Base-by-base conservation (phyloP, 2,113 vertebrate species). In the Macquaria australasica region DNA sequence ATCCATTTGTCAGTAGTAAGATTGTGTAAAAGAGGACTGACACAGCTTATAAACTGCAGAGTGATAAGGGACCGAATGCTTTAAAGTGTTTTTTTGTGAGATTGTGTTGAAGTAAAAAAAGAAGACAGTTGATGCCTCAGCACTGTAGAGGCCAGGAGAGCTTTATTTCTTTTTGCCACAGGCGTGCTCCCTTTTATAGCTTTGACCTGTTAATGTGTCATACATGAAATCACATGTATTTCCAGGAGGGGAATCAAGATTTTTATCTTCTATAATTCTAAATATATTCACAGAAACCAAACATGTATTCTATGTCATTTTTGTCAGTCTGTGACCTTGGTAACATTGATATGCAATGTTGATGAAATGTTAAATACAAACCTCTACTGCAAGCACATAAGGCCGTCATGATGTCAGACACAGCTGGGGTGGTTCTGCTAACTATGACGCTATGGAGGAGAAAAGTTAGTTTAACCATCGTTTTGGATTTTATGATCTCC, bases 1-100 rank as follows among this genome's bases (percentile, higher is more conserved):
- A 69, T 83, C 66, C 56, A 64, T 87, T 77, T 79, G 62, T 85
- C 73, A 59, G 79, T 23, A 25, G 64, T 51, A 56, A 58, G 73
- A 72, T 60, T 79, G 74, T 69, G 48, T 51, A 51, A 58, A 73
- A 81, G 63, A 81, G 31, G 48, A 82, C 55, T 83, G 76, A 80
- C 45, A 23, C n/a, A 55, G 76, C 56, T 85, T n/a, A n/a, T 34
- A 25, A 53, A 58, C 43, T 64, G 41, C 68, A 48, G 45, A 34
- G 23, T 63, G 59, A 64, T 39, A 14, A 37, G 8, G 20, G 45
- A 53, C 50, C n/a, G 31, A 82, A 63, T 34, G 18, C 23, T 79
- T 39, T 31, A n/a, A 8, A 34, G 67, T 43, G 16, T 43, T 58
- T 66, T 66, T 51, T 16, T 28, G 12, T 28, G 11, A 66, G 70